These are phyloP conservation scores for Muntiacus reevesi DNA, from an alignment of 2,113 vertebrate genomes.

Conservation along the genomic window DNA sequence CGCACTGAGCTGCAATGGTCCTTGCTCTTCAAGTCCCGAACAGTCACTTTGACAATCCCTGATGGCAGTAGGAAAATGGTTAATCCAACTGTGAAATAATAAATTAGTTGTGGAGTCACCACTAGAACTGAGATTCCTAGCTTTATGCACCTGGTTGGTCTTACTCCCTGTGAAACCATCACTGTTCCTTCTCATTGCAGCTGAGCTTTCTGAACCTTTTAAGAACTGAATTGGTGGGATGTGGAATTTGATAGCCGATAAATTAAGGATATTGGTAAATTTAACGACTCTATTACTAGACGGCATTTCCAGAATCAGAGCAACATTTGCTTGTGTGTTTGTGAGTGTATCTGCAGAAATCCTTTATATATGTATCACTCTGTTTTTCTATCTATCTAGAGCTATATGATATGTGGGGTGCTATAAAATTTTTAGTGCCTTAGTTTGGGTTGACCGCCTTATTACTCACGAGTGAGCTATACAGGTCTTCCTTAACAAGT, in stretches of 20 bases:
- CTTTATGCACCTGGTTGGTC: neutral
- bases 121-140: neutral
- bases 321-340: neutral
- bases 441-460: conserved; percentile 72
- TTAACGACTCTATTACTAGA: neutral
- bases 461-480: conserved; percentile 68
- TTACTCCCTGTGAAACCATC: neutral
- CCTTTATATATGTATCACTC: conserved; percentile 9
- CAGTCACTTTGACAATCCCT: neutral
- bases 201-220: conserved; percentile 18
- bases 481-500: conserved; percentile 73
- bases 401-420: conserved; percentile 62
- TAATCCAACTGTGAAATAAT: neutral
- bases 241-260: conserved; percentile 40
- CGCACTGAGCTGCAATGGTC: rapidly evolving
- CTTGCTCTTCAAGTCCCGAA: neutral
- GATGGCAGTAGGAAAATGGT: neutral
- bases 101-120: neutral
- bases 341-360: neutral
- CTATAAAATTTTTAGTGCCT: conserved; percentile 71
- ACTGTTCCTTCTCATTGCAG: neutral
- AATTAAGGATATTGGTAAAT: conserved; percentile 22
- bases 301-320: neutral
- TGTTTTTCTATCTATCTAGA: conserved; percentile 33
- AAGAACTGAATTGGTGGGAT: conserved; percentile 20